Conservation (phyloP, 2,797 vertebrate genomes). For the Phaenicophaeus curvirostris region DNA sequence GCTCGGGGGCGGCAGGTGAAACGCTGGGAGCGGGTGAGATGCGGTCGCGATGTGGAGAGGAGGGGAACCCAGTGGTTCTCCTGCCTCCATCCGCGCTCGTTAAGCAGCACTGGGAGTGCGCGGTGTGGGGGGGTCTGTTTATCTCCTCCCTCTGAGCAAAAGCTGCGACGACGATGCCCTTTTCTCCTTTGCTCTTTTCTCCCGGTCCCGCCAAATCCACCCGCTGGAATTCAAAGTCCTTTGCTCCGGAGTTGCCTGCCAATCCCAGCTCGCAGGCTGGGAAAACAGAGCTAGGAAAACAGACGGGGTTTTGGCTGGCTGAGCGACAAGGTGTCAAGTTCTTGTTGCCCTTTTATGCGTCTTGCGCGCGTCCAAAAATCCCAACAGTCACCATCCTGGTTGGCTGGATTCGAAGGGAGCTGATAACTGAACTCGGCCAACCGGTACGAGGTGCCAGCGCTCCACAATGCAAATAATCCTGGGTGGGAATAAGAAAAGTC, state of each 20-base stretch:
- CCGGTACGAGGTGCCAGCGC: neutral
- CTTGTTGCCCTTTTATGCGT: conserved; percentile 19
- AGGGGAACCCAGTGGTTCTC: rapidly evolving
- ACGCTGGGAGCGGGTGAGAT: too few relatives aligned
- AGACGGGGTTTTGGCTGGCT: neutral
- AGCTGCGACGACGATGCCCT: rapidly evolving
- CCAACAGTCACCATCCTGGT: conserved; percentile 47
- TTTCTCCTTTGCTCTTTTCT: neutral
- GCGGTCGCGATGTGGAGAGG: neutral
- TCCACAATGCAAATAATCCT: conserved; percentile 17
- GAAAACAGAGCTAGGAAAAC: neutral
- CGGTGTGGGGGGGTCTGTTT: rapidly evolving
- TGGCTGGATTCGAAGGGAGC: conserved; percentile 72
- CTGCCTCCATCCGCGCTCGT: rapidly evolving
- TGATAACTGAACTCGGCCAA: conserved; percentile 56
- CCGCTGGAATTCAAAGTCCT: conserved; percentile 32
- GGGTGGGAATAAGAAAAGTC: neutral
- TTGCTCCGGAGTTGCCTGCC: conserved; percentile 25
- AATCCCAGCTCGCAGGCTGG: neutral
- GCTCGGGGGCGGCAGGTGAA: too few relatives aligned
- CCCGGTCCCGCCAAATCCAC: neutral
- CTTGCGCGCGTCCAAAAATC: neutral
- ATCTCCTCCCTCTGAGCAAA: neutral
- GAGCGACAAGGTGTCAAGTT: neutral
- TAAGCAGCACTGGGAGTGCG: too few relatives aligned